Conservation (phyloP, 2,888 invertebrate species). For the Argyresthia goedartella region DNA sequence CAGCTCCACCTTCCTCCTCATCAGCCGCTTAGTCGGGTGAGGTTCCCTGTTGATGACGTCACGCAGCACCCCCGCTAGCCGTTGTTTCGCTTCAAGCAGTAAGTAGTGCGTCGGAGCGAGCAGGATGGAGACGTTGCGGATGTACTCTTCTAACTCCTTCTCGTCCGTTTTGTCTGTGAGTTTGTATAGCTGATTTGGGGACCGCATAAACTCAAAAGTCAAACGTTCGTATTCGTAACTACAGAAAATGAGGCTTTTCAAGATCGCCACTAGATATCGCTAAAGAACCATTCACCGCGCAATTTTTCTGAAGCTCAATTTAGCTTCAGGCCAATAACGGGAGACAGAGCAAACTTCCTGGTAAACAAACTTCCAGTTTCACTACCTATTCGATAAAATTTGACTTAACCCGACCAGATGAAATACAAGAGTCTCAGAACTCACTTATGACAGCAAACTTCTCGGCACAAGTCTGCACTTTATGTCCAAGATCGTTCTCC, state of each 20-base stretch:
- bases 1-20: constrained; percentile 75
- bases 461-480: constrained; percentile 45
- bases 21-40: constrained; percentile 62
- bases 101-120: constrained; percentile 78
- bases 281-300: too few relatives aligned
- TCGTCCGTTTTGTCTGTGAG: constrained; percentile 63
- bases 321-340: too few relatives aligned
- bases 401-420: too few relatives aligned
- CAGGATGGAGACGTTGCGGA: constrained; percentile 65
- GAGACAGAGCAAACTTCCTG: too few relatives aligned
- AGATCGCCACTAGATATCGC: too few relatives aligned
- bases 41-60: constrained; percentile 60
- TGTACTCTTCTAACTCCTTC: constrained; percentile 57
- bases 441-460: constrained; percentile 51
- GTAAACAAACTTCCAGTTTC: too few relatives aligned
- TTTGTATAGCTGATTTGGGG: too few relatives aligned
- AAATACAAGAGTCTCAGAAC: constrained; percentile 12
- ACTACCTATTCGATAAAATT: too few relatives aligned
- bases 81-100: constrained; percentile 78
- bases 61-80: constrained; percentile 72
- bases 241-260: too few relatives aligned
- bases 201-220: too few relatives aligned
- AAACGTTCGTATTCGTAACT: too few relatives aligned
- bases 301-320: too few relatives aligned
- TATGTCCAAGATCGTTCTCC: constrained; percentile 26